phyloP scores from a whole-genome alignment of 2,797 vertebrate species.

The Leptoclinus maculatus region DNA sequence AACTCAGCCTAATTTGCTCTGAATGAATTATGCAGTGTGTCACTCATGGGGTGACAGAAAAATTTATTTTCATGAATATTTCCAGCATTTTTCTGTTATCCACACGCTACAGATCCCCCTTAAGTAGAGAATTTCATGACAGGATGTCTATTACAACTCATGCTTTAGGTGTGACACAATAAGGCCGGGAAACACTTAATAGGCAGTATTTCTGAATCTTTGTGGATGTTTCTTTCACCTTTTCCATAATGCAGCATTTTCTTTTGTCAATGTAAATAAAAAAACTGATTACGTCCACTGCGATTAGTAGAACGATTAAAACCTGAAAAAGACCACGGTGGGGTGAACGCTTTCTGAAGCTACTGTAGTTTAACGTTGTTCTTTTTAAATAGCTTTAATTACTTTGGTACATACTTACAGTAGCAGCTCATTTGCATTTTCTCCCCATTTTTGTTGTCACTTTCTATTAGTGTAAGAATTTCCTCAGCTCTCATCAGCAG shows the following conservation, averaged over 20 bases:
- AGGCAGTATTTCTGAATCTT: not conserved
- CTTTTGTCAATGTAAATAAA: not conserved
- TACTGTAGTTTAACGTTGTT: conserved; percentile 6
- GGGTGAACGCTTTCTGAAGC: conserved; percentile 2
- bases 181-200: not conserved
- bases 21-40: conserved; percentile 71
- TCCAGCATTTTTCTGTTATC: conserved; percentile 33
- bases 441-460: not conserved
- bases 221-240: not conserved
- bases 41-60: conserved; percentile 39
- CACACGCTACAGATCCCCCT: not conserved
- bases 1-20: conserved; percentile 55
- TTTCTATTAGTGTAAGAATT: conserved; percentile 27
- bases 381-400: conserved; percentile 20
- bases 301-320: not conserved
- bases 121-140: conserved; percentile 15
- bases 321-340: not conserved
- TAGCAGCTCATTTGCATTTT: conserved; percentile 13
- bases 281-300: not conserved
- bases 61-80: conserved; percentile 55
- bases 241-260: not conserved
- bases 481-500: conserved; percentile 16
- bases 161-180: not conserved
- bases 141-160: conserved; percentile 11
- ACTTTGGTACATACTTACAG: conserved; percentile 9